A percentile compares a stretch with the other conserved stretches of the same genome.
phyloP scores from a whole-genome alignment of 1,140 invertebrate genomes.

The Teleogryllus occipitalis region DNA sequence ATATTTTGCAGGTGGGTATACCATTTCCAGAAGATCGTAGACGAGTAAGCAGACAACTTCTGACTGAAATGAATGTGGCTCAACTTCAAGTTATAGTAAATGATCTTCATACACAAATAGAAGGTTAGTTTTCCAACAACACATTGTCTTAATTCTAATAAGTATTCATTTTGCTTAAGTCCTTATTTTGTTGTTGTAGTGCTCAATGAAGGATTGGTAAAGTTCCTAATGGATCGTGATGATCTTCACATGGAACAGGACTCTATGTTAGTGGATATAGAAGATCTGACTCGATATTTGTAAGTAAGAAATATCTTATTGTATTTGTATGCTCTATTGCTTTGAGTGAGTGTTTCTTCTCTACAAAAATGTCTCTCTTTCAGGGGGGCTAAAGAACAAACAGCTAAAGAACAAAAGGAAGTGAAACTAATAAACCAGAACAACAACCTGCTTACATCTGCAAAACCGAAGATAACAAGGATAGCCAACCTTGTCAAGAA shows the following conservation, averaged over 20 bases:
- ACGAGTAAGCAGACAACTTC: constrained; percentile 68
- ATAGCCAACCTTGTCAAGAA: constrained; percentile 41
- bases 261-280: constrained; percentile 93
- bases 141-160: neutral
- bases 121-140: constrained; percentile 41
- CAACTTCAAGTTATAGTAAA: constrained; percentile 92
- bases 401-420: constrained; percentile 36
- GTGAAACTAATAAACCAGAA: constrained; percentile 27
- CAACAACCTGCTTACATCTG: constrained; percentile 32
- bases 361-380: constrained; percentile 23
- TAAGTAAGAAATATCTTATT: constrained; percentile 42
- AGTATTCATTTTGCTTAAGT: neutral
- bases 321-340: constrained; percentile 20
- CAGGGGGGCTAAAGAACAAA: constrained; percentile 41
- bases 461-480: constrained; percentile 36
- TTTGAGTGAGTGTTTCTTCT: no score
- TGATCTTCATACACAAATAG: constrained; percentile 87
- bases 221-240: constrained; percentile 78
- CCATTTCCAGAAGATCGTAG: constrained; percentile 71
- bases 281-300: constrained; percentile 88
- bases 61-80: constrained; percentile 89
- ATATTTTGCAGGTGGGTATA: constrained; percentile 59
- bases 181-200: constrained; percentile 35
- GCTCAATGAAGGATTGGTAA: constrained; percentile 80
- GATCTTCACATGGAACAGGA: constrained; percentile 96